phyloP scores from a whole-genome alignment of 1,140 invertebrate species.

The Papilio polyxenes region DNA sequence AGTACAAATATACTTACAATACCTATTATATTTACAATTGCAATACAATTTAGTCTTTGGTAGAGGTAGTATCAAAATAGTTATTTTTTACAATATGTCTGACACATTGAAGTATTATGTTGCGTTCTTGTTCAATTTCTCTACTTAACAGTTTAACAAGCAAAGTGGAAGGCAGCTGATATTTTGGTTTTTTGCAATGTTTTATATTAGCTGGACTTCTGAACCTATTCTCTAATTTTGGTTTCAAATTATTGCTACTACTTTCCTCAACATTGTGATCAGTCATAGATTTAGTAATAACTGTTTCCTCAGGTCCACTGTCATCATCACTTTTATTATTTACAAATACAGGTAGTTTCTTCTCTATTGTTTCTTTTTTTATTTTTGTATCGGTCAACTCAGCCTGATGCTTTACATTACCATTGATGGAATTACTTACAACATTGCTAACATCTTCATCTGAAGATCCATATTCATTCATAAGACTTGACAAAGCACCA shows the following conservation, averaged over 20 bases:
- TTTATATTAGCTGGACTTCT: conserved; percentile 40
- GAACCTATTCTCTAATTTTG: conserved; percentile 43
- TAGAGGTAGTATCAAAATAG: conserved; percentile 80
- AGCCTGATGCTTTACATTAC: conserved; percentile 36
- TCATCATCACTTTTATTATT: conserved; percentile 64
- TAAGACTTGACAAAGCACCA: conserved; percentile 79
- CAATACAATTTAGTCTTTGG: conserved; percentile 21
- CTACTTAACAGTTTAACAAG: conserved; percentile 82
- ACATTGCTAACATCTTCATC: conserved; percentile 68
- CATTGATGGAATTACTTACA: conserved; percentile 39
- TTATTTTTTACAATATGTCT: conserved; percentile 86
- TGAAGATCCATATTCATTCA: conserved; percentile 80
- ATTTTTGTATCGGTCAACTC: conserved; percentile 40
- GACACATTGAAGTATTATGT: conserved; percentile 88
- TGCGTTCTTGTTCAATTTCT: conserved; percentile 87
- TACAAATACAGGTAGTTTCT: conserved; percentile 31
- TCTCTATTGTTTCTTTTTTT: conserved; percentile 41
- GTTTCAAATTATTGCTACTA: conserved; percentile 37
- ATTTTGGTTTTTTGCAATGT: conserved; percentile 49
- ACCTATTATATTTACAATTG: conserved; percentile 36
- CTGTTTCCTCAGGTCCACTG: conserved; percentile 76
- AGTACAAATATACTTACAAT: background rate
- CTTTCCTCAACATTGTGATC: conserved; percentile 32
- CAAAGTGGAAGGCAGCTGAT: conserved; percentile 73
- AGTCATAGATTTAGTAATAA: conserved; percentile 49